Percentiles rank a stretch among this genome's conserved stretches.
These are phyloP conservation scores for Eumacrocentrus americanus DNA, from an alignment of 2,888 invertebrate species.

Conservation along the genomic window DNA sequence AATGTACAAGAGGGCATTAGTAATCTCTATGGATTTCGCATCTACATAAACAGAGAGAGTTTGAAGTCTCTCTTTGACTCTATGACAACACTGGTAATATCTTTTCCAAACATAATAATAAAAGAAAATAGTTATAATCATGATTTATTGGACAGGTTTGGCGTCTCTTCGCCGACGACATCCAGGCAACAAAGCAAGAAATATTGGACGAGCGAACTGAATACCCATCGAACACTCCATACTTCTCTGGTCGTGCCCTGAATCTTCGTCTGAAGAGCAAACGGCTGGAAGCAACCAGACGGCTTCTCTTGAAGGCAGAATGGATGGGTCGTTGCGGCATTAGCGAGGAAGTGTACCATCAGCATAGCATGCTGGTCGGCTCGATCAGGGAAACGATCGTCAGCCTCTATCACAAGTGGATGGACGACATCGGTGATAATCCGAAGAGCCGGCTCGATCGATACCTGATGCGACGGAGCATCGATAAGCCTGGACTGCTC, in stretches of 20 bases:
- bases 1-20: constrained; percentile 84
- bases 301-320: constrained; percentile 73
- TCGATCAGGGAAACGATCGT: constrained; percentile 67
- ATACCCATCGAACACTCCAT: constrained; percentile 72
- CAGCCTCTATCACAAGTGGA: constrained; percentile 66
- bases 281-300: constrained; percentile 67
- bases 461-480: constrained; percentile 75
- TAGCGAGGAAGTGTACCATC: constrained; percentile 74
- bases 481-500: constrained; percentile 67
- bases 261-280: constrained; percentile 73
- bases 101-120: too few relatives aligned
- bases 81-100: constrained; percentile 71
- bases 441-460: constrained; percentile 69
- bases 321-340: constrained; percentile 81
- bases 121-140: too few relatives aligned
- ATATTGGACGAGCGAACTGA: constrained; percentile 68
- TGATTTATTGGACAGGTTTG: constrained; percentile 66
- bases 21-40: constrained; percentile 76
- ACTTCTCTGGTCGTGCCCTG: constrained; percentile 75
- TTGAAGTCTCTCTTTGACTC: constrained; percentile 73
- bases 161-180: constrained; percentile 77
- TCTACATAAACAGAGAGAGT: constrained; percentile 77
- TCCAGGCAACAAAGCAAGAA: constrained; percentile 76
- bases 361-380: constrained; percentile 69
- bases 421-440: constrained; percentile 68